Base-by-base conservation (phyloP, 2,113 vertebrate species). In the Entomyzon cyanotis region DNA sequence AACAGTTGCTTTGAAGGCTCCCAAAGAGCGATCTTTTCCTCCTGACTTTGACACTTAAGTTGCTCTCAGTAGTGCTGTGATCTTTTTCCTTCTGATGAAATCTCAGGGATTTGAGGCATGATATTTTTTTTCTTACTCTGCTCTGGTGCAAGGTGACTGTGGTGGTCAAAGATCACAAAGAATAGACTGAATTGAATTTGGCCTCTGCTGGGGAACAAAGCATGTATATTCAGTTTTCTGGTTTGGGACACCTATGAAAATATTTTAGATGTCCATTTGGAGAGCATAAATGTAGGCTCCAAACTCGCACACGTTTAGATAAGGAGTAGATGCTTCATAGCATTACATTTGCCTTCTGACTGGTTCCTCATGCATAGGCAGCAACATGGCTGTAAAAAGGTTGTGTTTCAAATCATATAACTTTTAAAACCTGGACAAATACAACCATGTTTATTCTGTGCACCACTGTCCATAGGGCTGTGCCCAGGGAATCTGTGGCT, bases 51-150 rank as follows among this genome's bases (percentile, higher is more conserved):
- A 84, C 93, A 89, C 79, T 94, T 94, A 93, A 81, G 93, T 96
- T 94, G 60, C 69, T 93, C 94, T 94, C 73, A 71, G 83, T 67
- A 87, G 76, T 7, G 25, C 91, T 94, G 93, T 94, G 93, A 97
- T 97, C 92, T 93, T 96, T 59, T 94, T 81, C 76, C 71, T 94
- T 92, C 89, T 80, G 84, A 89, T 81, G 64, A 89, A 94, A 78
- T 94, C 86, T 90, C 64, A 59, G 64, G 64, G 86, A 90, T 92
- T 92, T 95, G 71, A 86, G 82, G 64, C 68, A 46, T 75, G 44
- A n/a, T 90, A 35, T 14, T 30, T 59, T 84, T 84, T 80, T 78
- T 76, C 59, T 62, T 77, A 39, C 86, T 85, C 71, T 77, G 28
- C 69, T 81, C 28, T 35, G 7, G 46, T 81, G 37, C 79, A 86